Percentiles rank a stretch among this genome's conserved stretches.
Evolutionary conservation across 2,797 vertebrate species (phyloP).

Genomic region (Taeniopygia guttata): DNA sequence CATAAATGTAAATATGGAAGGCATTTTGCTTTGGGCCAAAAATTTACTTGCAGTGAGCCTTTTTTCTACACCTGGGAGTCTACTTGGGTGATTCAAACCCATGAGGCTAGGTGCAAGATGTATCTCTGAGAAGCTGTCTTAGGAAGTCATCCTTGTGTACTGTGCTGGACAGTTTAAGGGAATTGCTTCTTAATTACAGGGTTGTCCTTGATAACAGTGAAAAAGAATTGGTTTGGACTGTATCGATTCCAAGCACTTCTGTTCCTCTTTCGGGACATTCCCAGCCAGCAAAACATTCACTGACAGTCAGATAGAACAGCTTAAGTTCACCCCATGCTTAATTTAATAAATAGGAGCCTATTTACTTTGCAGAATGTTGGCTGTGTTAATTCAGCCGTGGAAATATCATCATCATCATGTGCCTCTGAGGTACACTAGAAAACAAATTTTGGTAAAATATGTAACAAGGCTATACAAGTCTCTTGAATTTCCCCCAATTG

Average conservation of each 20-base stretch:
- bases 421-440: conserved; percentile 49
- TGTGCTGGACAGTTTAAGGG: conserved; percentile 73
- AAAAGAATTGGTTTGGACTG: conserved; percentile 82
- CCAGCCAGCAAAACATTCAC: conserved; percentile 75
- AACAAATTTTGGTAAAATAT: conserved; percentile 42
- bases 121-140: conserved; percentile 53
- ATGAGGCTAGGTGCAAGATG: background rate
- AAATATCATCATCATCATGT: conserved; percentile 70
- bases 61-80: background rate
- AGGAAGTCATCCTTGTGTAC: conserved; percentile 54
- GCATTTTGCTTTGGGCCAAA: background rate
- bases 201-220: conserved; percentile 81
- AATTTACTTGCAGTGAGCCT: background rate
- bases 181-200: conserved; percentile 83
- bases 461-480: background rate
- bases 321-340: conserved; percentile 75
- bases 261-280: conserved; percentile 77
- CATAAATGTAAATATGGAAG: background rate
- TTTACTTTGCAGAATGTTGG: conserved; percentile 79
- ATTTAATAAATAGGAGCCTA: conserved; percentile 82
- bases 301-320: conserved; percentile 75
- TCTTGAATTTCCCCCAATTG: background rate
- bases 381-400: conserved; percentile 78
- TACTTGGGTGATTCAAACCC: background rate
- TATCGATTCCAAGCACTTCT: conserved; percentile 84